These are phyloP conservation scores for Syrmaticus mikado DNA, from an alignment of 2,113 vertebrate genomes.

Conservation along the genomic window DNA sequence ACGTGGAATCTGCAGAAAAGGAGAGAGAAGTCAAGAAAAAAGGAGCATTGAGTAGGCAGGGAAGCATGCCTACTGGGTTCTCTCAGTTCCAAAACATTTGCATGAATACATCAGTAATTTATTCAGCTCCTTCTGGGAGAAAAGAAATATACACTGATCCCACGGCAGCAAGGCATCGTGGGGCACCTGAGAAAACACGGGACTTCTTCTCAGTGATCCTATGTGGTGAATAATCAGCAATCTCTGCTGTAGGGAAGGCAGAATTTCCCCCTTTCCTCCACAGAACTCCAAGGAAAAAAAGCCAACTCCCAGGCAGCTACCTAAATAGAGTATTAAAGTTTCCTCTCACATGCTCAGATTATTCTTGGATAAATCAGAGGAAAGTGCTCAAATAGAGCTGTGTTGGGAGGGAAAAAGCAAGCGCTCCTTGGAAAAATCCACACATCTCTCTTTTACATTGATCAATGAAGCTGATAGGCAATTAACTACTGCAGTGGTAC, in stretches of 20 bases:
- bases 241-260: background rate
- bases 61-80: background rate
- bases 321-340: constrained; percentile 32
- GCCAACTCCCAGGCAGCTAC: background rate
- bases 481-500: constrained; percentile 59
- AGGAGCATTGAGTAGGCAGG: background rate
- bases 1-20: background rate
- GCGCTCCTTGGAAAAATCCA: constrained; percentile 44
- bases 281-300: background rate
- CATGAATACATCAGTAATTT: background rate
- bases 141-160: background rate
- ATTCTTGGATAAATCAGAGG: constrained; percentile 56
- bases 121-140: background rate
- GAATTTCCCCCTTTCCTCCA: background rate
- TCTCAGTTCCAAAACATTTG: background rate
- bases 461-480: constrained; percentile 62
- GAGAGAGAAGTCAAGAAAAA: background rate
- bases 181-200: background rate
- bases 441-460: constrained; percentile 57
- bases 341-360: constrained; percentile 32
- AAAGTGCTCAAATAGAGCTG: constrained; percentile 42
- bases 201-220: background rate
- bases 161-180: background rate
- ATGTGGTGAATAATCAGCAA: background rate
- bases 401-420: constrained; percentile 4